Percentiles rank a stretch among this genome's conserved stretches.
Conservation (phyloP, 2,113 vertebrate species). For the Nycticryphes semicollaris region DNA sequence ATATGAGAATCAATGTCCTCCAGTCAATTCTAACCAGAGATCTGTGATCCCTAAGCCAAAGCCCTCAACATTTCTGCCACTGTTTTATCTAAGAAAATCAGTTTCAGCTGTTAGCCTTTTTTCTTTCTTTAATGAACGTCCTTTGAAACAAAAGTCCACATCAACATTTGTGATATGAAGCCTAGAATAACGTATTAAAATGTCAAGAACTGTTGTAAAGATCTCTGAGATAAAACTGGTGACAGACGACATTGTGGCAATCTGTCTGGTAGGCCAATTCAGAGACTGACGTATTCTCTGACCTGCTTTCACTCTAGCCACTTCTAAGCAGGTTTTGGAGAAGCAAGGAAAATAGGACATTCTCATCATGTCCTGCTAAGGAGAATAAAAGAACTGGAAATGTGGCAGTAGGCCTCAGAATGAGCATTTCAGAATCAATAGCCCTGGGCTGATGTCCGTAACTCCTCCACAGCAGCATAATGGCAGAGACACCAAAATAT, state of each 20-base stretch:
- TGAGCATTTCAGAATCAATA: not conserved
- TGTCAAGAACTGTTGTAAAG: not conserved
- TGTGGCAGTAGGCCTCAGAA: not conserved
- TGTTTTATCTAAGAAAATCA: not conserved
- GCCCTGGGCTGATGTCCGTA: accelerated
- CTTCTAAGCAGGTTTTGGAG: not conserved
- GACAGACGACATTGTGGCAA: not conserved
- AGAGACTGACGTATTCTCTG: not conserved
- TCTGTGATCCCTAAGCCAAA: not conserved
- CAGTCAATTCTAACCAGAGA: not conserved
- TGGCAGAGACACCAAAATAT: accelerated
- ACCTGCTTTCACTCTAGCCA: not conserved
- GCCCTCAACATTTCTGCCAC: not conserved
- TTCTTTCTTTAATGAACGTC: not conserved
- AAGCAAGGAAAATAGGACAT: not conserved
- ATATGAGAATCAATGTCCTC: not conserved
- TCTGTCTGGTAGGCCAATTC: not conserved
- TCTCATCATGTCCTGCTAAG: not conserved
- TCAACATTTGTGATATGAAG: not conserved
- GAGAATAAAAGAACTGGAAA: not conserved
- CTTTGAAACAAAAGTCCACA: not conserved
- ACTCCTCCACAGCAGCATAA: not conserved
- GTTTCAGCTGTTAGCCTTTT: not conserved
- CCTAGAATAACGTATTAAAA: not conserved
- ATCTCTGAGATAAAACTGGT: not conserved